Evolutionary conservation across 92 coral and sea anemone genomes (phyloP).

Genomic region (Heliopora coerulea): DNA sequence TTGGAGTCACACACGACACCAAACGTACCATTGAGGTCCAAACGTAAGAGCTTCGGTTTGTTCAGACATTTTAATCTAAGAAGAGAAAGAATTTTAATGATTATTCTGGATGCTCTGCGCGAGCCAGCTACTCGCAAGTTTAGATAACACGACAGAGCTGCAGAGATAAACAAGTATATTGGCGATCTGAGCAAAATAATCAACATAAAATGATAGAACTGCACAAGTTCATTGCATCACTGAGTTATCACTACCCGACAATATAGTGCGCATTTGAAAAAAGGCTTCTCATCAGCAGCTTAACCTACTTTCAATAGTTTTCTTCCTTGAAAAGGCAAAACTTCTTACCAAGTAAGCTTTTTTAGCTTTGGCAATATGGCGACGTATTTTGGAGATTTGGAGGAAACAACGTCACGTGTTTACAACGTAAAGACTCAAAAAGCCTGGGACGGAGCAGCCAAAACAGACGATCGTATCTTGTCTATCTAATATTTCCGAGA

Average conservation of each 20-base stretch:
- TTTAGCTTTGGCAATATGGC: constrained; percentile 4
- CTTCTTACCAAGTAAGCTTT: background rate
- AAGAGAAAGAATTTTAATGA: constrained; percentile 7
- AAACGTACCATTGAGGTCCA: constrained; percentile 99
- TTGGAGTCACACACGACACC: too few relatives aligned
- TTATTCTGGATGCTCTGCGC: constrained; percentile 6
- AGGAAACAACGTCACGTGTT: background rate
- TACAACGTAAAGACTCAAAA: background rate
- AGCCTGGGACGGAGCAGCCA: constrained; percentile 2
- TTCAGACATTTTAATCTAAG: constrained; percentile 87
- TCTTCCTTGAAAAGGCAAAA: background rate
- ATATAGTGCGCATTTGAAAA: background rate
- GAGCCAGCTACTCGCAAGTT: constrained; percentile 4
- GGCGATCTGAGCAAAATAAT: background rate
- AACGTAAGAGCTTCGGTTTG: constrained; percentile 70
- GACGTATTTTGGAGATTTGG: background rate
- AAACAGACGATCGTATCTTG: too few relatives aligned
- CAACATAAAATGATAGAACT: constrained; percentile 5
- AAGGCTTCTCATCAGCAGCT: background rate
- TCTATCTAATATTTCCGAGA: too few relatives aligned
- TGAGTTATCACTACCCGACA: background rate
- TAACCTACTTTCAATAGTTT: background rate
- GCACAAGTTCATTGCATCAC: background rate
- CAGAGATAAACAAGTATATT: constrained; percentile 20
- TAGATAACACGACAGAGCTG: background rate